Conservation (phyloP, 2,888 invertebrate genomes). For the Fissipunctia ypsillon region DNA sequence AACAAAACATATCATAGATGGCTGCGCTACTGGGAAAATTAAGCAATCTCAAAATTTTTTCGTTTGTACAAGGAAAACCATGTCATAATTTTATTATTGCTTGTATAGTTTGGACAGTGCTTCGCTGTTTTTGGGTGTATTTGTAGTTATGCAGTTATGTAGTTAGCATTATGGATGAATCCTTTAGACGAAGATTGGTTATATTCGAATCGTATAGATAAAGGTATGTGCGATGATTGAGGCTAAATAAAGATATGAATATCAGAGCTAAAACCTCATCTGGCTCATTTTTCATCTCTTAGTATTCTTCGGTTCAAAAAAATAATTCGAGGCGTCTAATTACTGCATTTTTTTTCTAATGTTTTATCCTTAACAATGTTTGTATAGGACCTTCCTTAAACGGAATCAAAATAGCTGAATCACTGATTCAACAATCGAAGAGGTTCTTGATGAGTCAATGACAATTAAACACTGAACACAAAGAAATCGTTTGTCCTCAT, state of each 20-base stretch:
- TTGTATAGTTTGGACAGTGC: background rate
- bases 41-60: constrained; percentile 73
- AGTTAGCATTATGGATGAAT: background rate
- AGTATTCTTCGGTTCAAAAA: background rate
- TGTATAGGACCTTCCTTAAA: background rate
- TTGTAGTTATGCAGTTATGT: too few species aligned
- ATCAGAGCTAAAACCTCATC: background rate
- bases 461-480: constrained; percentile 20
- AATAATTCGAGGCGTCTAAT: background rate
- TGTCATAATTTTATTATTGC: constrained; percentile 2
- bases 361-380: constrained; percentile 7
- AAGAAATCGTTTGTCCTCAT: constrained; percentile 23
- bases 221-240: background rate
- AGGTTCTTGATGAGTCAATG: constrained; percentile 27
- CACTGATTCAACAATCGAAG: constrained; percentile 9
- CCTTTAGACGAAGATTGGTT: background rate
- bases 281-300: background rate
- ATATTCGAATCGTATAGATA: background rate
- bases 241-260: background rate
- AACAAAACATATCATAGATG: constrained; percentile 73
- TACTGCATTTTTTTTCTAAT: background rate
- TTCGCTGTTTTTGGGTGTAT: background rate
- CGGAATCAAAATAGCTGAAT: constrained; percentile 6
- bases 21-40: constrained; percentile 82
- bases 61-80: constrained; percentile 72